Conservation (phyloP, 2,113 vertebrate genomes). For the Eulemur rufifrons region DNA sequence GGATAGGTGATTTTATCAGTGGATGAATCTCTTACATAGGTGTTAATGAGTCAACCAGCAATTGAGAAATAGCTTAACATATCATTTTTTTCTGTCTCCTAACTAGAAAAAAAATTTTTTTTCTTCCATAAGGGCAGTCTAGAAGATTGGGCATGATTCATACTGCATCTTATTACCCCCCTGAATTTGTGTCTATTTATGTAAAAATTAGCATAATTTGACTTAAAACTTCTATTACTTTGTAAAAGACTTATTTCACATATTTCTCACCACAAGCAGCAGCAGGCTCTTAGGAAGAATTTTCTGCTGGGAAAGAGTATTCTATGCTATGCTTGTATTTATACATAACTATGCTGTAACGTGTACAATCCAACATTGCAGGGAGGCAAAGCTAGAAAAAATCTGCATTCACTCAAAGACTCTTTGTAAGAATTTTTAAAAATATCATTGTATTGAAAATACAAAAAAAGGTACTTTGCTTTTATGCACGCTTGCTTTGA, state of each 20-base stretch:
- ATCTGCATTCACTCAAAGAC: background rate
- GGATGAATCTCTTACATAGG: background rate
- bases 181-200: constrained; percentile 70
- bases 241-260: constrained; percentile 64
- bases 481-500: background rate
- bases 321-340: background rate
- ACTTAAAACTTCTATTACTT: constrained; percentile 67
- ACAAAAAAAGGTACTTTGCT: background rate
- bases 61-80: constrained; percentile 32
- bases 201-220: constrained; percentile 71
- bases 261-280: constrained; percentile 55
- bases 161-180: constrained; percentile 52
- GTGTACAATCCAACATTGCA: background rate
- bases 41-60: constrained; percentile 39
- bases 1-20: background rate
- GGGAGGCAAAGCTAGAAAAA: background rate
- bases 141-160: constrained; percentile 50
- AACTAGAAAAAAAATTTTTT: background rate
- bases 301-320: background rate
- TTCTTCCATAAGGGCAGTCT: constrained; percentile 51
- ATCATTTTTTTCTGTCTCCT: constrained; percentile 21
- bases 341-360: constrained; percentile 4
- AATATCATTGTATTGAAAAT: background rate
- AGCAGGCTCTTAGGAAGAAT: constrained; percentile 38
- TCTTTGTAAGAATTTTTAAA: background rate